Evolutionary conservation across 92 coral and sea anemone species (phyloP), one percentile per base, ranked within the genome.

Genomic region (Metridium senile): DNA sequence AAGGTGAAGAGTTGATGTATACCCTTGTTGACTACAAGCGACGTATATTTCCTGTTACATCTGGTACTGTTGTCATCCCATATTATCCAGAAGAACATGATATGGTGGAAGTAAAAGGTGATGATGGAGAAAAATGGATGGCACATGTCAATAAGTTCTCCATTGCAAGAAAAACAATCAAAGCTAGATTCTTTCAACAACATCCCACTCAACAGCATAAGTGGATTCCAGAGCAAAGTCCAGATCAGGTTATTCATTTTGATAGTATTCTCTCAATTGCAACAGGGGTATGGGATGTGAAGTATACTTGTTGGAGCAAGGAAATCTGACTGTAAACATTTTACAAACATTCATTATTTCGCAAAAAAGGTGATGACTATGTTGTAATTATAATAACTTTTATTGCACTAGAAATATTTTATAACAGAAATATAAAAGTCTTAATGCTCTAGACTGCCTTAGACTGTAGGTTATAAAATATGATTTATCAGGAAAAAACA

Each of bases 41-140:
- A 29, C 75, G 93, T 26, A 78, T 81, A 2, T 89, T 85, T 76
- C 89, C 86, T 39, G 84, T 89, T 61, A 80, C 86, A 58, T 62
- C 72, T 45, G 89, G 84, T 62, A 84, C 87, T 43, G 87, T 89
- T 71, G 87, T 85, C 89, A 57, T 81, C 84, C 75, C 81, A 81
- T 68, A 86, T 88, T 66, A 78, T 39, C 52, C 47, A 45, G 23
- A 3, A 54, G 62, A 67, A 71, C 61, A 83, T 87, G 88, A 87
- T 71, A 78, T 87, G 92, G 75, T 83, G 30, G 66, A 71, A 57
- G 58, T 87, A 52, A 72, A 83, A 70, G 88, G 92, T 59, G 49
- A 78, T 67, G 54, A 78, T 82, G 92, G 71, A 22, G 76, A 87
- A 83, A 52, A 77, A 54, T 87, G 92, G 92, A 87, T 78, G 80